Evolutionary conservation across 1,140 invertebrate species (phyloP).

Genomic region (Drosophila arawakana): DNA sequence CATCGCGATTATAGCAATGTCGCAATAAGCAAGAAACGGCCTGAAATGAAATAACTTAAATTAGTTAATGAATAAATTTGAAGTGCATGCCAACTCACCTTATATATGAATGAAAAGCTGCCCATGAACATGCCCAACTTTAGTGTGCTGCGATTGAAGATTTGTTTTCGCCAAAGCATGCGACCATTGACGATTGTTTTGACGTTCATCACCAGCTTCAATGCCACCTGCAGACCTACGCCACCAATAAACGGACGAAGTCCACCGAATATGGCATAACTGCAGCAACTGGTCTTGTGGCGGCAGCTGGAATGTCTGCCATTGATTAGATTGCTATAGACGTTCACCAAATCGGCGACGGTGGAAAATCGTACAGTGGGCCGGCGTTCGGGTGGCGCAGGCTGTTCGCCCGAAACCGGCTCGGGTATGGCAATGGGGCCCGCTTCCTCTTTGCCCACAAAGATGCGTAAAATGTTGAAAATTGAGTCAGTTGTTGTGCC

Average conservation of each 20-base stretch:
- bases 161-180: slow-evolving; percentile 85
- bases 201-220: slow-evolving; percentile 85
- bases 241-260: slow-evolving; percentile 87
- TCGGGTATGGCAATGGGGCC: slow-evolving; percentile 58
- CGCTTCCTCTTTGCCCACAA: slow-evolving; percentile 88
- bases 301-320: slow-evolving; percentile 86
- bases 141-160: slow-evolving; percentile 86
- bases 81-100: slow-evolving; percentile 83
- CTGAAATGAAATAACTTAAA: slow-evolving; percentile 74
- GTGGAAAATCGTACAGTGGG: slow-evolving; percentile 59
- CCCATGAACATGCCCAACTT: slow-evolving; percentile 88
- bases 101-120: slow-evolving; percentile 87
- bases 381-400: slow-evolving; percentile 40
- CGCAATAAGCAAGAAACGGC: slow-evolving; percentile 87
- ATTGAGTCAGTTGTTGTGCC: slow-evolving; percentile 86
- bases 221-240: slow-evolving; percentile 86
- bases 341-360: slow-evolving; percentile 63
- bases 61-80: background rate
- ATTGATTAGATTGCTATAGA: slow-evolving; percentile 67
- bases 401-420: slow-evolving; percentile 33
- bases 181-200: slow-evolving; percentile 85
- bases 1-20: slow-evolving; percentile 86
- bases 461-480: slow-evolving; percentile 88
- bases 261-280: slow-evolving; percentile 86
- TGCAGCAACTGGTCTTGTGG: slow-evolving; percentile 87